These are phyloP conservation scores for Danaus melanippus DNA, from an alignment of 1,140 invertebrate species.

Conservation along the genomic window DNA sequence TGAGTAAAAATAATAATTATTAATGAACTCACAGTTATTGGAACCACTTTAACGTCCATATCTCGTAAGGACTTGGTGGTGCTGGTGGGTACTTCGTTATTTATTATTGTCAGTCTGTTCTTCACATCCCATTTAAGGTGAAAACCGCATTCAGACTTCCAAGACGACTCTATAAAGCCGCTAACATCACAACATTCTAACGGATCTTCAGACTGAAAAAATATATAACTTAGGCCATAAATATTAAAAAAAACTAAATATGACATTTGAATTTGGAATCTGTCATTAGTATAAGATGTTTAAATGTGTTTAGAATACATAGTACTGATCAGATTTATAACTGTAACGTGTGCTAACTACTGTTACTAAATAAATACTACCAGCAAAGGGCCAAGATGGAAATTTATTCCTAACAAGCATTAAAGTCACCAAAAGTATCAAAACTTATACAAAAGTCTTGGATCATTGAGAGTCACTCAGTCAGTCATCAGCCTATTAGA, in stretches of 20 bases:
- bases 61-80: conserved; percentile 21
- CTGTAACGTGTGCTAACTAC: too few species aligned
- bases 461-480: too few species aligned
- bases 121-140: conserved; percentile 33
- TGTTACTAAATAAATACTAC: too few species aligned
- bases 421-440: too few species aligned
- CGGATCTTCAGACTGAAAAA: conserved; percentile 33
- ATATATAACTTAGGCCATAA: neutral
- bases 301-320: neutral
- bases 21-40: conserved; percentile 37
- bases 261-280: neutral
- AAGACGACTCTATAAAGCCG: conserved; percentile 37
- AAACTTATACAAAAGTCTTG: too few species aligned
- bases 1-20: too few species aligned
- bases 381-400: too few species aligned
- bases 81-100: conserved; percentile 9
- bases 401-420: too few species aligned
- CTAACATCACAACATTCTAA: conserved; percentile 49
- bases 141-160: conserved; percentile 43
- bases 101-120: conserved; percentile 29
- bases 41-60: conserved; percentile 39
- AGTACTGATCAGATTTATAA: neutral
- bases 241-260: neutral
- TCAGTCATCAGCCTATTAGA: too few species aligned
- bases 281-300: neutral